Evolutionary conservation across 2,113 vertebrate genomes (phyloP).

Genomic region (Prinia subflava): DNA sequence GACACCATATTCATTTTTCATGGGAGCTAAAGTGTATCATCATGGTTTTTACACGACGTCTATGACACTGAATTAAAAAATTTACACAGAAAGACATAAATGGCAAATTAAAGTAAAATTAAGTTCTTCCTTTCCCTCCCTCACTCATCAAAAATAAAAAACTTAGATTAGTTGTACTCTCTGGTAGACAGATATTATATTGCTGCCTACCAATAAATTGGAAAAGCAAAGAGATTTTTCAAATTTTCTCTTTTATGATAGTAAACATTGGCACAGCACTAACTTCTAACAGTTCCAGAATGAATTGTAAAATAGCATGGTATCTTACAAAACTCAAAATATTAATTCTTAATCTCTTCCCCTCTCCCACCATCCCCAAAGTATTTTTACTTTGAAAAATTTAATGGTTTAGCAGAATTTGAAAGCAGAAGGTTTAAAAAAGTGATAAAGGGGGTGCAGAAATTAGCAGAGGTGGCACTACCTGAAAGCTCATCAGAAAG

Average conservation of each 20-base stretch:
- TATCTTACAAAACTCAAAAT: conserved; percentile 70
- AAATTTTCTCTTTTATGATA: conserved; percentile 23
- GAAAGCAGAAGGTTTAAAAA: conserved; percentile 79
- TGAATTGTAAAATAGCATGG: conserved; percentile 71
- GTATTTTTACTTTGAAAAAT: conserved; percentile 74
- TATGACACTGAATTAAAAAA: neutral
- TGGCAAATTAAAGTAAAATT: neutral
- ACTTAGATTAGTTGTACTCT: neutral
- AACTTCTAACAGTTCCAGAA: conserved; percentile 80
- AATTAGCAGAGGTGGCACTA: conserved; percentile 92
- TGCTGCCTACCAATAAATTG: neutral
- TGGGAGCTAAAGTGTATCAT: neutral
- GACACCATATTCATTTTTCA: neutral
- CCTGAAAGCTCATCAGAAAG: conserved; percentile 99
- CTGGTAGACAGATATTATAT: neutral
- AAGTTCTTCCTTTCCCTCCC: conserved; percentile 1
- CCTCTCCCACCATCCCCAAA: conserved; percentile 69
- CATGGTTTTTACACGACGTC: neutral
- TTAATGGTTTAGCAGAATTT: conserved; percentile 76
- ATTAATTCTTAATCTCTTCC: conserved; percentile 69
- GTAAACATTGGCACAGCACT: conserved; percentile 80
- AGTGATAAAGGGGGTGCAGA: conserved; percentile 83
- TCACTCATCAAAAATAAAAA: neutral
- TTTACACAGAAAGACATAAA: neutral
- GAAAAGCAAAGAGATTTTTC: neutral